These are phyloP conservation scores for Desmodus rotundus DNA, from an alignment of 2,113 vertebrate genomes.

Conservation along the genomic window DNA sequence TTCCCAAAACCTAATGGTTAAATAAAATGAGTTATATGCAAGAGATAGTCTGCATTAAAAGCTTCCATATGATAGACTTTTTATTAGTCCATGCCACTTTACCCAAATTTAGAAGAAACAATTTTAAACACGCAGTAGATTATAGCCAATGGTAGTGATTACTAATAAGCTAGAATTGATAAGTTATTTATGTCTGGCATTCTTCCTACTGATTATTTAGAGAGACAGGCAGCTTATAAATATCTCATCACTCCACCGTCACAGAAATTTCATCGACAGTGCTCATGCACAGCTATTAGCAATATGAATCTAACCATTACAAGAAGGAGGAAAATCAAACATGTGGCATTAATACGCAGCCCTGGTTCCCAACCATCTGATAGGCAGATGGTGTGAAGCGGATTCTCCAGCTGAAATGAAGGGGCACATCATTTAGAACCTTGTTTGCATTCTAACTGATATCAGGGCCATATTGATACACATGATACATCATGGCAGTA, in stretches of 20 bases:
- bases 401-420: conserved; percentile 94
- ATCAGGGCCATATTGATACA: conserved; percentile 99
- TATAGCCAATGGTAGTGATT: conserved; percentile 77
- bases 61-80: neutral
- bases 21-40: conserved; percentile 55
- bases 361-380: conserved; percentile 95
- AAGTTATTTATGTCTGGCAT: conserved; percentile 86
- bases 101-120: conserved; percentile 62
- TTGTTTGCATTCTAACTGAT: conserved; percentile 99
- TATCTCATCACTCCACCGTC: conserved; percentile 92
- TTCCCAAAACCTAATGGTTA: conserved; percentile 50
- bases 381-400: conserved; percentile 96
- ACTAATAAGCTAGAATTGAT: conserved; percentile 85
- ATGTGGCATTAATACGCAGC: conserved; percentile 95
- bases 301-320: conserved; percentile 88
- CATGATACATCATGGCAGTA: conserved; percentile 96
- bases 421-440: conserved; percentile 98
- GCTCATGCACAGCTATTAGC: conserved; percentile 93
- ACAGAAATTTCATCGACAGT: conserved; percentile 90
- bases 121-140: conserved; percentile 71
- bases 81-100: conserved; percentile 58
- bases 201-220: conserved; percentile 88
- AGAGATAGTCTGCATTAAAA: neutral
- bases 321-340: conserved; percentile 90
- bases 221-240: conserved; percentile 89